Conservation (phyloP, 2,888 invertebrate species). For the Lasioglossum morio region DNA sequence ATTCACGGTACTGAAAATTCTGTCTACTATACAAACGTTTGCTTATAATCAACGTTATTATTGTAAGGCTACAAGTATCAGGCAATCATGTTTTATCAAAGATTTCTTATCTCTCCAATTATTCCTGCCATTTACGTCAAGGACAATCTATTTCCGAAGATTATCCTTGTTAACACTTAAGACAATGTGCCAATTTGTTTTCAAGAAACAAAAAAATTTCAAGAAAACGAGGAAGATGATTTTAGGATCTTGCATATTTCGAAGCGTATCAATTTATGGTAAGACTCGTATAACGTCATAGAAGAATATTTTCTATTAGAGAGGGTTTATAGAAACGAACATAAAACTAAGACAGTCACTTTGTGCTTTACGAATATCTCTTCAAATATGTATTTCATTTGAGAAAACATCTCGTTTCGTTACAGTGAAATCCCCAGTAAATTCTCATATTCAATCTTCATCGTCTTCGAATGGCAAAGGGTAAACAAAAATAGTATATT, state of each 20-base stretch:
- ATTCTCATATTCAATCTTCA: neutral
- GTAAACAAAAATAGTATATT: neutral
- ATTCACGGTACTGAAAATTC: neutral
- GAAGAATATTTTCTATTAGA: conserved; percentile 68
- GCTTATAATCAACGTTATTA: neutral
- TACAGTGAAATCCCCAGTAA: neutral
- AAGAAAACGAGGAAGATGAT: neutral
- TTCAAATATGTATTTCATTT: neutral
- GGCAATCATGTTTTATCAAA: neutral
- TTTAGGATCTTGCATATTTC: neutral
- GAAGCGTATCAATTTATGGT: conserved; percentile 20
- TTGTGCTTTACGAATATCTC: neutral
- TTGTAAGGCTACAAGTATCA: neutral
- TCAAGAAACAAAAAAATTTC: neutral
- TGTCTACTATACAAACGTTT: neutral
- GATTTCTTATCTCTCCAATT: neutral
- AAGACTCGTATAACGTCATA: conserved; percentile 41
- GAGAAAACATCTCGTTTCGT: neutral
- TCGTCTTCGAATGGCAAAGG: neutral
- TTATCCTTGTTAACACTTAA: conserved; percentile 14
- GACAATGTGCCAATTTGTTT: conserved; percentile 47
- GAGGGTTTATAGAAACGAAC: conserved; percentile 26
- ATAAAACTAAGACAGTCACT: neutral
- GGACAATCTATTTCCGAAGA: conserved; percentile 24
- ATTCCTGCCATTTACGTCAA: neutral